A percentile compares a stretch with the other conserved stretches of the same genome.
phyloP scores from a whole-genome alignment of 2,113 vertebrate genomes.

The Bothrops jararaca region DNA sequence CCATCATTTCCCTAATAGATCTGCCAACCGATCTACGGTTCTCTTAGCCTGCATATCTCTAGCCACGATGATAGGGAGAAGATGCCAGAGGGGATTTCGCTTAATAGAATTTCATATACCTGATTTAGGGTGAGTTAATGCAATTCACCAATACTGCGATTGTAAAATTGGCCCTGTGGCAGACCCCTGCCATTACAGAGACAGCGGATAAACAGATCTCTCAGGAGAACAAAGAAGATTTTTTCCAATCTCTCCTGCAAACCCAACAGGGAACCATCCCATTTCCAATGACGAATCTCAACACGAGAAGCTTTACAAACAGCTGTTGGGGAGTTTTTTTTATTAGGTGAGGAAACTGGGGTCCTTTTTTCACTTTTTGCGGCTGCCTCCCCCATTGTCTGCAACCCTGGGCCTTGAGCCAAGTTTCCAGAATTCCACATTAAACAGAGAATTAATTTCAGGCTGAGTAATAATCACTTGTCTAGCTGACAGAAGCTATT shows the following conservation, averaged over 20 bases:
- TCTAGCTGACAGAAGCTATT: slow-evolving; percentile 52
- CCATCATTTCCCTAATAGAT: slow-evolving; percentile 62
- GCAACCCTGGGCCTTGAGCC: slow-evolving; percentile 31
- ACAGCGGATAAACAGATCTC: slow-evolving; percentile 47
- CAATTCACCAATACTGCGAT: slow-evolving; percentile 58
- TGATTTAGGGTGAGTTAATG: slow-evolving; percentile 69
- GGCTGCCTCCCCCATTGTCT: neutral
- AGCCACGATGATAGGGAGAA: slow-evolving; percentile 54
- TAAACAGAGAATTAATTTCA: slow-evolving; percentile 26
- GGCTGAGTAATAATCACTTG: slow-evolving; percentile 34
- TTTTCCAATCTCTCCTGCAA: slow-evolving; percentile 12
- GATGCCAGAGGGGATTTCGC: slow-evolving; percentile 55
- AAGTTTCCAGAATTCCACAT: slow-evolving; percentile 40
- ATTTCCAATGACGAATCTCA: neutral
- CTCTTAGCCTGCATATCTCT: slow-evolving; percentile 60
- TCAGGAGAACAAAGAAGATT: slow-evolving; percentile 11
- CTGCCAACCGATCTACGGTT: slow-evolving; percentile 55
- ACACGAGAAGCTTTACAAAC: neutral
- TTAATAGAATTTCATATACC: slow-evolving; percentile 68
- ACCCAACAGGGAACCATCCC: neutral
- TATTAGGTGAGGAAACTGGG: neutral
- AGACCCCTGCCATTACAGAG: slow-evolving; percentile 61
- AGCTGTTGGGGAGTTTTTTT: neutral
- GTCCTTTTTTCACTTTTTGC: neutral
- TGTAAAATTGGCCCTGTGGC: slow-evolving; percentile 65